These are phyloP conservation scores for Squalus acanthias DNA, from an alignment of 2,797 vertebrate genomes.

Conservation along the genomic window DNA sequence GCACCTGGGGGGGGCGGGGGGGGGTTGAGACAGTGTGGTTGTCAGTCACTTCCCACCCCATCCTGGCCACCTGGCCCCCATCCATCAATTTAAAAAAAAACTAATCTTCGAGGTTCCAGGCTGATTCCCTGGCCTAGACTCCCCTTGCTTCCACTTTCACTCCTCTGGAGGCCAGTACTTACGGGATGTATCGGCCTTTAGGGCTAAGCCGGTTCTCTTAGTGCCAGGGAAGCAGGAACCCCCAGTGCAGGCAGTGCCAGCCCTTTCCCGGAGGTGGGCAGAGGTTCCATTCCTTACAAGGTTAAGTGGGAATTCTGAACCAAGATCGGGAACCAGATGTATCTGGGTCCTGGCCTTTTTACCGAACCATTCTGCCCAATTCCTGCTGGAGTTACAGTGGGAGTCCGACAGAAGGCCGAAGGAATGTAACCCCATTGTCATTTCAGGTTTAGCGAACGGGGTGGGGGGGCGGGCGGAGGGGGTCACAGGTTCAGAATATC, in stretches of 20 bases:
- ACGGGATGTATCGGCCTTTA: neutral
- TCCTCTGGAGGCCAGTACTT: neutral
- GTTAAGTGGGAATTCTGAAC: neutral
- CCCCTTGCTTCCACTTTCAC: neutral
- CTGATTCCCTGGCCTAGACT: neutral
- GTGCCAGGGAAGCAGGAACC: neutral
- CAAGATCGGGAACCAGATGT: neutral
- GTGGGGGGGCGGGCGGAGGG: no score
- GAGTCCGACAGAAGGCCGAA: neutral
- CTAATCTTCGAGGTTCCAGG: neutral
- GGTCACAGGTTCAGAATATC: neutral
- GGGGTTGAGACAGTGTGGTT: no score
- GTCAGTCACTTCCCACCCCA: neutral
- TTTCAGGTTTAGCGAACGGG: neutral
- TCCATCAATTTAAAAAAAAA: neutral
- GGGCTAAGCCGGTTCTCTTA: neutral
- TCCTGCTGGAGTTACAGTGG: neutral
- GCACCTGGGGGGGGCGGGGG: neutral
- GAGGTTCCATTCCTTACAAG: neutral
- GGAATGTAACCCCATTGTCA: neutral
- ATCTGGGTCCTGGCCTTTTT: neutral
- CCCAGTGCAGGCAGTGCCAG: neutral
- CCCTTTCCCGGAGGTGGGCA: neutral
- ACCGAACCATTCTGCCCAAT: neutral
- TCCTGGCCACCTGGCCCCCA: neutral